Percentiles rank a stretch among this genome's conserved stretches.
phyloP scores from a whole-genome alignment of 2,888 invertebrate species.

The Nomada fabriciana region DNA sequence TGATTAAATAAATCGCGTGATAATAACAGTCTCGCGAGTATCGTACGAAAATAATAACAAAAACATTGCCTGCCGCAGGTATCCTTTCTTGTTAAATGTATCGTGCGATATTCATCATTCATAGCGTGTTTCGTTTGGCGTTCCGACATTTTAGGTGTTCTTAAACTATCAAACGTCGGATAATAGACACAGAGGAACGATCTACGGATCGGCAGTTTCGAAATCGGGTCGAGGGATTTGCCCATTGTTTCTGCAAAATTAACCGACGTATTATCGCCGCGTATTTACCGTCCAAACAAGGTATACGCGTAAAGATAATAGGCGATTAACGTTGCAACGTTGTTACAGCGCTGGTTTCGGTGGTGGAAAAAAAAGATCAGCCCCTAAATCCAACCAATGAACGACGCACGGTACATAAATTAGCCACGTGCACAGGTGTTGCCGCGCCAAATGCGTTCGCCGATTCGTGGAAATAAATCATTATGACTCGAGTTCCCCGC shows the following conservation, averaged over 20 bases:
- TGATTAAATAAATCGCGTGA: slow-evolving; percentile 26
- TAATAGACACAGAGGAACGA: not conserved
- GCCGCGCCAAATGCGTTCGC: slow-evolving; percentile 51
- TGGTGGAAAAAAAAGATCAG: slow-evolving; percentile 6
- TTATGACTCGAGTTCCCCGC: slow-evolving; percentile 41
- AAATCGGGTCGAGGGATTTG: slow-evolving; percentile 13
- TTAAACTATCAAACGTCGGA: not conserved
- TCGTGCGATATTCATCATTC: slow-evolving; percentile 15
- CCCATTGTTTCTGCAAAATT: slow-evolving; percentile 10
- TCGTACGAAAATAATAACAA: slow-evolving; percentile 7
- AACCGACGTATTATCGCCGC: slow-evolving; percentile 11
- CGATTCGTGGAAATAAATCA: slow-evolving; percentile 64
- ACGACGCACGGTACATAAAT: slow-evolving; percentile 57
- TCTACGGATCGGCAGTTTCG: slow-evolving; percentile 12
- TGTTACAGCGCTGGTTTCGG: slow-evolving; percentile 12
- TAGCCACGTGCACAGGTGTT: slow-evolving; percentile 43
- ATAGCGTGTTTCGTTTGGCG: slow-evolving; percentile 2
- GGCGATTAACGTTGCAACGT: slow-evolving; percentile 39
- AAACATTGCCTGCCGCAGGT: not conserved
- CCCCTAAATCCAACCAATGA: slow-evolving; percentile 28
- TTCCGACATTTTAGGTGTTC: not conserved
- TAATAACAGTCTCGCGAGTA: slow-evolving; percentile 5
- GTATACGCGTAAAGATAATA: slow-evolving; percentile 20
- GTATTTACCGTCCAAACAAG: slow-evolving; percentile 23
- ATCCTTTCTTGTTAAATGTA: not conserved